Conservation (phyloP, 1,140 invertebrate genomes). For the Solenopsis invicta region DNA sequence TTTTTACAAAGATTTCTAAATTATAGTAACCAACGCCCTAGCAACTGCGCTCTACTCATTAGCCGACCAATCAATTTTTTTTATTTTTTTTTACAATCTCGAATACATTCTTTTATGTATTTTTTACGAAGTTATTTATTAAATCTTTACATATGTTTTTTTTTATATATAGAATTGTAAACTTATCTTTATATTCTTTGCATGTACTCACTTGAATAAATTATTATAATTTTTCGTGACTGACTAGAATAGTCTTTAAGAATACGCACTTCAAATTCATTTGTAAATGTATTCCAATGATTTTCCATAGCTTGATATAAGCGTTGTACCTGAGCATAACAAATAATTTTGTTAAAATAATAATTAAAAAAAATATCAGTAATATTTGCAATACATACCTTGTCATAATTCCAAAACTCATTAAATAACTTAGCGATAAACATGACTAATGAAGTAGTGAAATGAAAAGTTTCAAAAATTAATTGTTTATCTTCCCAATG, state of each 20-base stretch:
- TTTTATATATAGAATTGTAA: too few species aligned
- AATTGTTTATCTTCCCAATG: neutral
- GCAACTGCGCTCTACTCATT: too few species aligned
- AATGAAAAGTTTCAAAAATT: neutral
- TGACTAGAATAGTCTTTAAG: conserved; percentile 11
- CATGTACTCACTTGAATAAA: conserved; percentile 30
- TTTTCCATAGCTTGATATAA: conserved; percentile 23
- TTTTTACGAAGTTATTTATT: too few species aligned
- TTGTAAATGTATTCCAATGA: conserved; percentile 35
- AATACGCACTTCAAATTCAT: neutral
- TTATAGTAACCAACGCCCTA: too few species aligned
- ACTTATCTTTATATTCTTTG: too few species aligned
- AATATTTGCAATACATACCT: neutral
- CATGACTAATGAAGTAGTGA: neutral
- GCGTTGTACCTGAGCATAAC: neutral
- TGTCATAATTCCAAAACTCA: conserved; percentile 5
- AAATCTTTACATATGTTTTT: too few species aligned
- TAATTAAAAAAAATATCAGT: neutral
- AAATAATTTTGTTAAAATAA: neutral
- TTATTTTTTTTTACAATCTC: too few species aligned
- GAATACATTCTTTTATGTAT: too few species aligned
- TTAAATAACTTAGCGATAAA: neutral
- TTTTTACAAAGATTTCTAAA: too few species aligned
- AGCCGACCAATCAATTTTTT: too few species aligned
- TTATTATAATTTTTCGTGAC: neutral